A percentile compares a stretch with the other conserved stretches of the same genome.
These are phyloP conservation scores for Hipparchia sbordonii DNA, from an alignment of 2,888 invertebrate species.

Conservation along the genomic window DNA sequence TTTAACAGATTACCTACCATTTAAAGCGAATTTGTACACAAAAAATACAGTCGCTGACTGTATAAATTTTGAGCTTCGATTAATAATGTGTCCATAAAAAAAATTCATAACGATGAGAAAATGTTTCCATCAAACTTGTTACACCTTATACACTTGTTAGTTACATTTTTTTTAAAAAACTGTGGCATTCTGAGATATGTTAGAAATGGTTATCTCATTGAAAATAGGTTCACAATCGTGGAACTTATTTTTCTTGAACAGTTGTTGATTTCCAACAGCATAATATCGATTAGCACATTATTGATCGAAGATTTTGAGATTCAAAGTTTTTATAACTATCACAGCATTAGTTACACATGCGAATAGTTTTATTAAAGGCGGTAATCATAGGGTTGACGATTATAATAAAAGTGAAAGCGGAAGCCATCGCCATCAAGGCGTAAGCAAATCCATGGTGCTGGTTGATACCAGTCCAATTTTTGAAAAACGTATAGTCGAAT, in stretches of 20 bases:
- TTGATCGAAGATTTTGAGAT: constrained; percentile 15
- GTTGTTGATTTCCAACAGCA: too few relatives aligned
- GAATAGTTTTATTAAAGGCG: constrained; percentile 49
- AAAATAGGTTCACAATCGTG: too few relatives aligned
- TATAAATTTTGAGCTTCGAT: constrained; percentile 25
- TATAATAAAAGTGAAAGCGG: constrained; percentile 51
- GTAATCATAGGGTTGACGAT: constrained; percentile 56
- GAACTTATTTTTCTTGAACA: too few relatives aligned
- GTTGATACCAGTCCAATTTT: constrained; percentile 47
- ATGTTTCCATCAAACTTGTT: too few relatives aligned
- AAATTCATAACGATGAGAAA: too few relatives aligned
- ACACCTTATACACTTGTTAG: too few relatives aligned
- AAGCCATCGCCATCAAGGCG: constrained; percentile 52
- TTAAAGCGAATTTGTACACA: constrained; percentile 6
- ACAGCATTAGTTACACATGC: constrained; percentile 9
- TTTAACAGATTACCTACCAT: neutral
- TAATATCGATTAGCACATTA: too few relatives aligned
- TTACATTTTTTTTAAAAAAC: too few relatives aligned
- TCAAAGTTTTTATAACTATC: constrained; percentile 1
- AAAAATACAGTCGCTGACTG: neutral
- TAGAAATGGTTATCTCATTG: too few relatives aligned
- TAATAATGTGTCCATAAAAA: too few relatives aligned
- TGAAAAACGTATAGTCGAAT: constrained; percentile 55
- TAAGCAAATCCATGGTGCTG: constrained; percentile 42
- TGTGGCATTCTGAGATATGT: too few relatives aligned